phyloP scores from a whole-genome alignment of 2,797 vertebrate genomes.

The Epinephelus coioides region DNA sequence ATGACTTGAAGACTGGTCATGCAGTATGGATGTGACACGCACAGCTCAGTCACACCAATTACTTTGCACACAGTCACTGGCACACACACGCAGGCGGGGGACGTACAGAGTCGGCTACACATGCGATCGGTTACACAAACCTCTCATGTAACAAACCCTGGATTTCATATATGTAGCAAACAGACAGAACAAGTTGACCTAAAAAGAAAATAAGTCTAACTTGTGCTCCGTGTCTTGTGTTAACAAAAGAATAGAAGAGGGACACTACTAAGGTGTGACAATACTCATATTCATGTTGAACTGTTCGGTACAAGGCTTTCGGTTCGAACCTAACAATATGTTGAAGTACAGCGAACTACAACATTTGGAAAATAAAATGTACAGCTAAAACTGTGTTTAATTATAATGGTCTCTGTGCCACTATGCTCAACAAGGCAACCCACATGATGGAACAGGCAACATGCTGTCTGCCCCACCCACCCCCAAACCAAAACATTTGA shows the following conservation, averaged over 20 bases:
- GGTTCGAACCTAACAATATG: not conserved
- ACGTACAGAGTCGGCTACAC: not conserved
- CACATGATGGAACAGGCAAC: no score
- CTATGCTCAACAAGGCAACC: no score
- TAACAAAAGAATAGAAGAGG: not conserved
- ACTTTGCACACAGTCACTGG: not conserved
- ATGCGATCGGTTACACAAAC: slow-evolving; percentile 20
- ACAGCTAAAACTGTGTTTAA: no score
- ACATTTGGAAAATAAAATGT: no score
- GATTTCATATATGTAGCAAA: slow-evolving; percentile 8
- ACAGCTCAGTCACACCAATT: slow-evolving; percentile 10
- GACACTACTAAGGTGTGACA: not conserved
- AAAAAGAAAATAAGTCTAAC: not conserved
- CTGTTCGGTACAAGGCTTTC: no score
- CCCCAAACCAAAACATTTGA: no score
- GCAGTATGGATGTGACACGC: not conserved
- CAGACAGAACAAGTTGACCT: not conserved
- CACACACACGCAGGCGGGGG: accelerated
- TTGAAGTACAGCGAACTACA: no score
- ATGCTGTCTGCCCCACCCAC: no score
- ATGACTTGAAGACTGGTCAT: not conserved
- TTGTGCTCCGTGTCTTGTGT: not conserved
- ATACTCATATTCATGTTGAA: no score
- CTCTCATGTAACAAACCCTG: slow-evolving; percentile 6
- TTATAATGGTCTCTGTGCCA: no score